Percentiles rank a stretch among this genome's conserved stretches.
phyloP scores from a whole-genome alignment of 2,888 invertebrate genomes.

The Spatulosminthurus flaviceps region DNA sequence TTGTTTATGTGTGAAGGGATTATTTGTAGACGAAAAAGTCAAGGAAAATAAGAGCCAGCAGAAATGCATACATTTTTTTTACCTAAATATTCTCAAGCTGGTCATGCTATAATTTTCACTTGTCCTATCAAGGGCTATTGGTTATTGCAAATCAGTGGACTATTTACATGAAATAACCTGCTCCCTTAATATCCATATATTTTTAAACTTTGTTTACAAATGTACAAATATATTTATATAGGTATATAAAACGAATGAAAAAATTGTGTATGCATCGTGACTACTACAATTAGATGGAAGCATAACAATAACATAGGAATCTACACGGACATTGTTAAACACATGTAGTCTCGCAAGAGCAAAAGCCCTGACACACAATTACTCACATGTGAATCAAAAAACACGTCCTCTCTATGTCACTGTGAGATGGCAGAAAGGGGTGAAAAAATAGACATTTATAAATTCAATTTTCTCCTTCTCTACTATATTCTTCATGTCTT shows the following conservation, averaged over 20 bases:
- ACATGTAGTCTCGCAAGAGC: no score
- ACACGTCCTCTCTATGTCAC: not conserved
- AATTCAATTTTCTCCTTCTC: slow-evolving; percentile 22
- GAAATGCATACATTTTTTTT: no score
- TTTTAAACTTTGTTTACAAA: no score
- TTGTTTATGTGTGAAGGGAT: slow-evolving; percentile 21
- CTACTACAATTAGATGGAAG: not conserved
- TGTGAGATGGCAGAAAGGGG: not conserved
- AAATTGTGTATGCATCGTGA: not conserved
- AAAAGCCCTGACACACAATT: not conserved
- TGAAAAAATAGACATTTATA: slow-evolving; percentile 32
- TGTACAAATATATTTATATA: no score
- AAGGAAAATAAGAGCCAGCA: not conserved
- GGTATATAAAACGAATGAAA: no score
- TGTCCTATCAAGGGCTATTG: no score
- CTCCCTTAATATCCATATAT: no score
- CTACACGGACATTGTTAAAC: not conserved
- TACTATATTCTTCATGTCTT: not conserved
- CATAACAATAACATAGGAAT: not conserved
- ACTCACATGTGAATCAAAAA: not conserved
- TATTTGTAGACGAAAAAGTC: not conserved
- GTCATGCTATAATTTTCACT: no score
- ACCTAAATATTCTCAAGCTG: no score
- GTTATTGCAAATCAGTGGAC: no score
- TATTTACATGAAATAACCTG: no score